phyloP scores from a whole-genome alignment of 2,888 invertebrate species.

The Abrostola tripartita region DNA sequence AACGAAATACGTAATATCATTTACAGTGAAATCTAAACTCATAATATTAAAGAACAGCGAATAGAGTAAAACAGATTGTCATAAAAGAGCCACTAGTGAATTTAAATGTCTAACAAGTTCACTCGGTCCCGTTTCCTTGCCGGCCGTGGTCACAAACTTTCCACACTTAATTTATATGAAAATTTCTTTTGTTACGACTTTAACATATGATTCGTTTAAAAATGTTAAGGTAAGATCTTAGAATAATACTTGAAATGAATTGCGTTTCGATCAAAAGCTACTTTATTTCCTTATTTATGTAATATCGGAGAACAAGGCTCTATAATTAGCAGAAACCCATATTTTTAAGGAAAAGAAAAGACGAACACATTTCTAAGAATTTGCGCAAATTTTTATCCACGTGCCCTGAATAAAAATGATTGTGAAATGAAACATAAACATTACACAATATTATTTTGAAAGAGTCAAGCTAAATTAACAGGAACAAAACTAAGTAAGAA shows the following conservation, averaged over 20 bases:
- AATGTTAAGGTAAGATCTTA: slow-evolving; percentile 31
- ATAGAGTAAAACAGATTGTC: slow-evolving; percentile 53
- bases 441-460: slow-evolving; percentile 55
- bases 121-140: slow-evolving; percentile 65
- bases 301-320: slow-evolving; percentile 9
- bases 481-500: slow-evolving; percentile 75
- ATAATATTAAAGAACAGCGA: slow-evolving; percentile 49
- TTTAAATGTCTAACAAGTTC: slow-evolving; percentile 72
- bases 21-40: slow-evolving; percentile 11
- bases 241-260: slow-evolving; percentile 14
- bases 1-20: neutral
- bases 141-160: slow-evolving; percentile 69
- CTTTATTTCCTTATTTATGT: slow-evolving; percentile 3
- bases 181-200: slow-evolving; percentile 70
- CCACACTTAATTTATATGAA: slow-evolving; percentile 80
- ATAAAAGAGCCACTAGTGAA: slow-evolving; percentile 64
- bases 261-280: slow-evolving; percentile 18
- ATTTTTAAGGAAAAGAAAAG: slow-evolving; percentile 26
- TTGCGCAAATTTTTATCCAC: slow-evolving; percentile 43
- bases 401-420: slow-evolving; percentile 49
- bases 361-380: slow-evolving; percentile 38
- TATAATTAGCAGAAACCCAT: slow-evolving; percentile 10
- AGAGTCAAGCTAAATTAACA: slow-evolving; percentile 68
- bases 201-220: slow-evolving; percentile 52
- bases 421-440: slow-evolving; percentile 51